Conservation (phyloP, 2,888 invertebrate species). For the Sympetrum striolatum region DNA sequence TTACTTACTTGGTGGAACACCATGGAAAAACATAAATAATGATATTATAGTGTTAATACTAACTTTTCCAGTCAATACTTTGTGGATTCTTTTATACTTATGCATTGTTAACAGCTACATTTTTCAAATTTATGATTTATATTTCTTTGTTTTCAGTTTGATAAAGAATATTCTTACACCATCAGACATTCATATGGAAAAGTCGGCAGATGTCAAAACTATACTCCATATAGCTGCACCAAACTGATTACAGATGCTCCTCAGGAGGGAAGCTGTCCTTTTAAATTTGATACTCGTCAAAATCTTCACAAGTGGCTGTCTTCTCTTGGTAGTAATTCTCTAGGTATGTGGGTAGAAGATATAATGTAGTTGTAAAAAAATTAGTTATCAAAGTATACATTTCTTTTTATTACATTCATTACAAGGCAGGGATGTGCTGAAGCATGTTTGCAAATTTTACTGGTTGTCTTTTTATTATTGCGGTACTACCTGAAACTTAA, state of each 20-base stretch:
- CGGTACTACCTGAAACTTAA: no score
- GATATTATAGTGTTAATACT: no score
- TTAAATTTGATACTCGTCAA: slow-evolving; percentile 77
- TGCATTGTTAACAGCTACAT: not conserved
- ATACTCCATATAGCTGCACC: slow-evolving; percentile 89
- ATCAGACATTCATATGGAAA: slow-evolving; percentile 95
- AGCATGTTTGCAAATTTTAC: no score
- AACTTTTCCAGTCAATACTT: no score
- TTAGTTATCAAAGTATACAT: no score
- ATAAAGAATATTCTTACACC: slow-evolving; percentile 89
- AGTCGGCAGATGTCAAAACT: slow-evolving; percentile 89
- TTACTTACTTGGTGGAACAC: no score
- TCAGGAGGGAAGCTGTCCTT: slow-evolving; percentile 94
- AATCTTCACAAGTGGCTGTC: slow-evolving; percentile 75
- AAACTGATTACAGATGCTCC: slow-evolving; percentile 88
- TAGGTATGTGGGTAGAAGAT: not conserved
- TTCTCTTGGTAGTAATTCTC: slow-evolving; percentile 69
- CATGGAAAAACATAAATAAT: no score
- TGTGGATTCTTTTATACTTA: no score
- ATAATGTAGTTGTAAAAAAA: no score
- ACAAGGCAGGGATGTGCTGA: no score
- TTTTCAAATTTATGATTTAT: not conserved
- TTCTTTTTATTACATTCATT: no score
- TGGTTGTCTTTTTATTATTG: no score
- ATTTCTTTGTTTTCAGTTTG: slow-evolving; percentile 69